A percentile compares a stretch with the other conserved stretches of the same genome.
phyloP scores from a whole-genome alignment of 2,888 invertebrate genomes.

The Euzophera pinguis region DNA sequence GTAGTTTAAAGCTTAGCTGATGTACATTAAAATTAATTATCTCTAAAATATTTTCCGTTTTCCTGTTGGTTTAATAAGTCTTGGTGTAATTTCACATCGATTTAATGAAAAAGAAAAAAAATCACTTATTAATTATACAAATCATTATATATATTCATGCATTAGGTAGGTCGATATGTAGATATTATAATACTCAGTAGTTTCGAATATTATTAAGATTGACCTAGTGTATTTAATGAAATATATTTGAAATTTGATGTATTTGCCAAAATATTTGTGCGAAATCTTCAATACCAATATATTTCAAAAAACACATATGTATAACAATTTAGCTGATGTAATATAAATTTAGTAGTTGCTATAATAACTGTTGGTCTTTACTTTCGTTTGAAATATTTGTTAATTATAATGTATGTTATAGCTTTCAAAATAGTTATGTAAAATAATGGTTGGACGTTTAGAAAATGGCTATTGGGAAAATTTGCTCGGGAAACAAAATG shows the following conservation, averaged over 20 bases:
- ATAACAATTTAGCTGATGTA: slow-evolving; percentile 4
- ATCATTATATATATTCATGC: slow-evolving; percentile 36
- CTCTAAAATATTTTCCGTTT: slow-evolving; percentile 4
- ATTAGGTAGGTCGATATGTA: slow-evolving; percentile 13
- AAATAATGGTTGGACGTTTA: slow-evolving; percentile 27
- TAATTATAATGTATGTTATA: slow-evolving; percentile 36
- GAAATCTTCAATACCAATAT: background rate
- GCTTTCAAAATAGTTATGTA: slow-evolving; percentile 47
- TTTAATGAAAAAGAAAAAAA: slow-evolving; percentile 8
- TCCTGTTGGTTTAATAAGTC: slow-evolving; percentile 5
- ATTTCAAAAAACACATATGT: slow-evolving; percentile 2
- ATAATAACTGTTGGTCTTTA: slow-evolving; percentile 32
- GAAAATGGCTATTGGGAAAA: slow-evolving; percentile 14
- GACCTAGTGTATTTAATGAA: background rate
- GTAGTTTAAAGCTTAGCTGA: slow-evolving; percentile 14
- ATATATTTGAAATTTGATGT: background rate
- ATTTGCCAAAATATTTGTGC: background rate
- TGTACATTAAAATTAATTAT: slow-evolving; percentile 5
- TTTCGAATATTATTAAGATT: background rate
- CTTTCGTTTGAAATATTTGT: slow-evolving; percentile 29
- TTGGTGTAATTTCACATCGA: slow-evolving; percentile 10
- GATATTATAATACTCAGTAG: background rate
- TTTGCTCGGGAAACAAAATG: slow-evolving; percentile 9
- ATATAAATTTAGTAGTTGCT: slow-evolving; percentile 15
- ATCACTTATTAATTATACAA: slow-evolving; percentile 8